phyloP scores from a whole-genome alignment of 2,888 invertebrate species.

The Tiliacea aurago region DNA sequence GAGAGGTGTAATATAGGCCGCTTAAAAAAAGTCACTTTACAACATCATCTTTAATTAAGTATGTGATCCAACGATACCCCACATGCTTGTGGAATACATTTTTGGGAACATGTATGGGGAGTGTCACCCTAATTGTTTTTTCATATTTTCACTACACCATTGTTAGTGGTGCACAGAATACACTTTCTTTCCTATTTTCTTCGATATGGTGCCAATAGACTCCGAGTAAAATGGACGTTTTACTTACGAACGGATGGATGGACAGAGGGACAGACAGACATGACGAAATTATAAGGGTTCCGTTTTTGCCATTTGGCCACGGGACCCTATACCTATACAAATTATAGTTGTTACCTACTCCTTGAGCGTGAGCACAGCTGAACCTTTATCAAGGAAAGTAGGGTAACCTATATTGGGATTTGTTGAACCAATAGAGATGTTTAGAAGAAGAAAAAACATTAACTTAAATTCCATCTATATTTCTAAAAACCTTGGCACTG shows the following conservation, averaged over 20 bases:
- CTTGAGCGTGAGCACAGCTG: not conserved
- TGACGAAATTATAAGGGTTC: not conserved
- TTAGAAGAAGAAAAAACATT: slow-evolving; percentile 11
- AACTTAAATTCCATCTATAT: slow-evolving; percentile 55
- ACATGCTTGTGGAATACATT: not conserved
- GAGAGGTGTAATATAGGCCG: no score
- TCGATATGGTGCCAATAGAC: not conserved
- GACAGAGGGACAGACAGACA: not conserved
- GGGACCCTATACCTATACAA: not conserved
- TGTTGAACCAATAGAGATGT: not conserved
- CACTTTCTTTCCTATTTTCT: not conserved
- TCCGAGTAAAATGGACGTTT: not conserved
- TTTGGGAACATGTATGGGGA: not conserved
- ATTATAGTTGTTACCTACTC: not conserved
- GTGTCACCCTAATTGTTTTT: not conserved
- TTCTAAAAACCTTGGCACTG: slow-evolving; percentile 85
- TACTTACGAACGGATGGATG: no score
- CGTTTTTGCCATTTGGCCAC: not conserved
- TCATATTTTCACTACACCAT: not conserved
- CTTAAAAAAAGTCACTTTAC: no score
- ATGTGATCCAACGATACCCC: no score
- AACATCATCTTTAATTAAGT: no score
- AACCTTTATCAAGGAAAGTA: not conserved
- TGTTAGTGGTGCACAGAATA: not conserved
- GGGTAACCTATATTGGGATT: not conserved